Base-by-base conservation (phyloP, 2,113 vertebrate genomes). In the Caranx ignobilis region DNA sequence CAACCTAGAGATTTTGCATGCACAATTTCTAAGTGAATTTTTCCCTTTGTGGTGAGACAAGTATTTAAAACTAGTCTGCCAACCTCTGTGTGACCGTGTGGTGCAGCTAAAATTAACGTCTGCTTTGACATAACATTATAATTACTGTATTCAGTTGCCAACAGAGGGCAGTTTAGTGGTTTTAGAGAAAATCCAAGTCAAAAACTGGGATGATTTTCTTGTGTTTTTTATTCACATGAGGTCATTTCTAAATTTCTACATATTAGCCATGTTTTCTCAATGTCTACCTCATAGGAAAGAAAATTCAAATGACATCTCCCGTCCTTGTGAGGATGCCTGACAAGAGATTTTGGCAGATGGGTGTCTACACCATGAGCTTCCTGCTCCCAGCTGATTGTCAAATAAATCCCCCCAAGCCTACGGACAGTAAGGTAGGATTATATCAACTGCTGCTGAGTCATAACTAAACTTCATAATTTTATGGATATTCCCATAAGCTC, bases 301-400 rank as follows among this genome's bases (percentile, higher is more conserved):
- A 88, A 2, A 94, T 96, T n/a, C 15, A 90, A 34, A 95, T 95
- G 93, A 93, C 94, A 2, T 19, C 81, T 37, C 95, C 94, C 0
- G 91, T 95, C 34, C 0, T 94, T 9, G 18, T 92, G 9, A 92
- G 89, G 71, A 66, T 91, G 0, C n/a, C 47, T 15, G 1, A 77
- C 6, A 79, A 16, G 15, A 34, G 0, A 0, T 57, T 82, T 13
- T 89, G 43, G 71, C 5, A 84, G 54, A 45, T 0, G 0, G 21
- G 54, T 0, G 39, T 7, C 1, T 95, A 84, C 64, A 88, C 64
- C 1, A 55, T 95, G 71, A 93, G 92, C 72, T 95, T 96, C 80
- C 39, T 95, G 83, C 86, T 95, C 56, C 93, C 95, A 3, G 32
- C 68, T 6, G 80, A 79, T 31, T 68, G 85, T 81, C 94, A 95